Evolutionary conservation across 2,797 vertebrate genomes (phyloP).

Genomic region (Malurus splendens): DNA sequence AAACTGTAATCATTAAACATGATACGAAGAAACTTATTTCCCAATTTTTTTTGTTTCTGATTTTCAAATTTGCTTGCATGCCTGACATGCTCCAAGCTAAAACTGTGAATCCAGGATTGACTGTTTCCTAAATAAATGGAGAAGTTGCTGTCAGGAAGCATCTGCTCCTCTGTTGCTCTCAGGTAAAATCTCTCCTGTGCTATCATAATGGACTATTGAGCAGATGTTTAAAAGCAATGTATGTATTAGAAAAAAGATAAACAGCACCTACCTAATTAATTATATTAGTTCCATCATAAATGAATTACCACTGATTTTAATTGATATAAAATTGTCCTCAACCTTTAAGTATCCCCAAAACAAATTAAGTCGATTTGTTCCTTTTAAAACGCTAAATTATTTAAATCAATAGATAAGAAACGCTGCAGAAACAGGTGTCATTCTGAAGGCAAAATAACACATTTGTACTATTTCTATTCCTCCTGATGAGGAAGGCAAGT

Average conservation of each 20-base stretch:
- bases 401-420: slow-evolving; percentile 10
- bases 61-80: slow-evolving; percentile 19
- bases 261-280: slow-evolving; percentile 52
- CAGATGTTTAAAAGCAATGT: slow-evolving; percentile 58
- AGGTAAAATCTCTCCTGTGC: slow-evolving; percentile 51
- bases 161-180: slow-evolving; percentile 60
- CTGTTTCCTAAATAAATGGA: slow-evolving; percentile 64
- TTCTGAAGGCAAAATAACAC: neutral
- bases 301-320: slow-evolving; percentile 46
- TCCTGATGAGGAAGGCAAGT: neutral
- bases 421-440: neutral
- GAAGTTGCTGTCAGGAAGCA: slow-evolving; percentile 67
- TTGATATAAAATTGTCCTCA: slow-evolving; percentile 40
- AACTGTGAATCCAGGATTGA: slow-evolving; percentile 47
- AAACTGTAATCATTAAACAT: slow-evolving; percentile 25
- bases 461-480: neutral
- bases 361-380: slow-evolving; percentile 22
- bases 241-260: slow-evolving; percentile 51
- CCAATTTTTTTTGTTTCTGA: slow-evolving; percentile 16
- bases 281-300: slow-evolving; percentile 49
- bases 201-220: slow-evolving; percentile 27
- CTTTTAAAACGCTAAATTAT: slow-evolving; percentile 36
- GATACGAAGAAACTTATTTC: neutral
- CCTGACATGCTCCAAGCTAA: slow-evolving; percentile 26
- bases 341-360: slow-evolving; percentile 41